Percentiles rank a stretch among this genome's conserved stretches.
phyloP scores from a whole-genome alignment of 2,113 vertebrate genomes.

The Antechinus stuartii region DNA sequence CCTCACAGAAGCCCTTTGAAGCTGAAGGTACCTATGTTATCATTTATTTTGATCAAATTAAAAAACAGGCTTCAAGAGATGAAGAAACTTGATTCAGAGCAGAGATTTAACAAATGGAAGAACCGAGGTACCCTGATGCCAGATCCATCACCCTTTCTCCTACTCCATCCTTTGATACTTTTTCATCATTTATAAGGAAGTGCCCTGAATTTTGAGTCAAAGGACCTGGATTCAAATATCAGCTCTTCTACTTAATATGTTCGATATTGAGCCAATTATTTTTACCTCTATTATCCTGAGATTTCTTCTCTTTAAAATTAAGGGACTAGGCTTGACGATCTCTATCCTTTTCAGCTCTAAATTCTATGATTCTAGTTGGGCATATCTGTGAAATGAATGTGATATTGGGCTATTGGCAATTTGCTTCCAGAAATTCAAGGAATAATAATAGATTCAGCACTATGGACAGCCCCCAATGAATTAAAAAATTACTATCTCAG shows the following conservation, averaged over 20 bases:
- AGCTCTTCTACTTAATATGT: not conserved
- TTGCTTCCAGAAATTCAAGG: conserved; percentile 4
- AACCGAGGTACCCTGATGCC: not conserved
- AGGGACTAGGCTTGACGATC: not conserved
- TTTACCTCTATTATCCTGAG: not conserved
- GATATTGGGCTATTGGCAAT: not conserved
- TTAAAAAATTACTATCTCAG: not conserved
- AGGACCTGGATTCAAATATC: not conserved
- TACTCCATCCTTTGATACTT: not conserved
- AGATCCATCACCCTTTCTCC: not conserved
- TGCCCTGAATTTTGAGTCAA: not conserved
- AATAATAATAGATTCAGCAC: not conserved
- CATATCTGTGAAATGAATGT: not conserved
- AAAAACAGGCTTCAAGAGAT: not conserved
- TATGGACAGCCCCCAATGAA: not conserved
- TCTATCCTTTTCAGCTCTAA: not conserved
- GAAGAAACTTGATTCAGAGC: not conserved
- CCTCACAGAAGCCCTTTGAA: not conserved
- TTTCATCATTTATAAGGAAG: not conserved
- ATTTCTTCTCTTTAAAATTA: not conserved
- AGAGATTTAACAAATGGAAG: not conserved
- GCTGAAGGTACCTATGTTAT: not conserved
- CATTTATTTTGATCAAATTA: not conserved
- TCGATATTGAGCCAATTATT: not conserved
- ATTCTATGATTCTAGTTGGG: not conserved